Conservation (phyloP, 2,797 vertebrate genomes). For the Poecilia picta region DNA sequence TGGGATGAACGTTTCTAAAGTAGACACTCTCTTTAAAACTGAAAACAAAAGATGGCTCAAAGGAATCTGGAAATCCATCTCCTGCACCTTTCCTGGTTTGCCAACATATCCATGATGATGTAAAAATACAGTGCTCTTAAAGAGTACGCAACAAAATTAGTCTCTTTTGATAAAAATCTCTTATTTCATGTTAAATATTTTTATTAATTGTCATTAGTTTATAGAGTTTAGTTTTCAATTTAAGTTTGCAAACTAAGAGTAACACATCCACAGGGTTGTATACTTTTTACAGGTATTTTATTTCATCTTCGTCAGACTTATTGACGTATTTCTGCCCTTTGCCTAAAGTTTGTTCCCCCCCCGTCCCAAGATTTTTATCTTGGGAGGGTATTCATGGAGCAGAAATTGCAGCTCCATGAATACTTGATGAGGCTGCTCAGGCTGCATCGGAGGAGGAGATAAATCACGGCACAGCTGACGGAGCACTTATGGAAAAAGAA, state of each 20-base stretch:
- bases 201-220: background rate
- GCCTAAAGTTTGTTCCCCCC: background rate
- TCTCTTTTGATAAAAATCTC: background rate
- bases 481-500: background rate
- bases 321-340: background rate
- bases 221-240: background rate
- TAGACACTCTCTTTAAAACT: background rate
- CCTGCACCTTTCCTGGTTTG: background rate
- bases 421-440: slow-evolving; percentile 23
- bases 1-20: background rate
- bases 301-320: background rate
- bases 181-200: background rate
- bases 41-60: background rate
- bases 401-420: slow-evolving; percentile 27
- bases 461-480: background rate
- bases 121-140: background rate
- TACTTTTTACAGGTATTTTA: background rate
- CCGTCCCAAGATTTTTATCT: no score
- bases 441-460: background rate
- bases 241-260: background rate
- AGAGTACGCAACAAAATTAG: no score
- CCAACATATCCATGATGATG: background rate
- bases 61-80: background rate
- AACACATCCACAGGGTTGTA: background rate
- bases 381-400: no score